A percentile compares a stretch with the other conserved stretches of the same genome.
Conservation (phyloP, 2,888 invertebrate genomes). For the Orthosia cruda region DNA sequence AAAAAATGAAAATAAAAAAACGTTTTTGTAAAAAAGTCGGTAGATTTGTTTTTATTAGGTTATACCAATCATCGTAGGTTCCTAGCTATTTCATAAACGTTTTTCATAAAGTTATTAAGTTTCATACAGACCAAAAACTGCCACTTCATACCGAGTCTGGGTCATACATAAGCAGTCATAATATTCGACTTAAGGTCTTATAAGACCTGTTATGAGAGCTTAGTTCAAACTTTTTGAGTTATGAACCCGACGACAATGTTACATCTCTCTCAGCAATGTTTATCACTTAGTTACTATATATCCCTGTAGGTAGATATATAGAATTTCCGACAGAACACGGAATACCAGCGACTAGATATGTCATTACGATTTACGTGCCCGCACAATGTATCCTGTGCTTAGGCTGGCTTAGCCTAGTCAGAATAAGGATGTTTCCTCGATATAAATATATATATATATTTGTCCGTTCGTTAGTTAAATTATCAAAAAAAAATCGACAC, state of each 20-base stretch:
- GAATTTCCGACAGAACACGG: not conserved
- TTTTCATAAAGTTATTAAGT: slow-evolving; percentile 5
- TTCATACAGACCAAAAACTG: not conserved
- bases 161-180: slow-evolving; percentile 17
- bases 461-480: too few relatives aligned
- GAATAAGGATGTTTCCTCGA: too few relatives aligned
- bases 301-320: not conserved
- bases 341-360: too few relatives aligned
- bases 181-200: slow-evolving; percentile 12
- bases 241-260: not conserved
- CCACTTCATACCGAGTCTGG: not conserved
- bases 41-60: too few relatives aligned
- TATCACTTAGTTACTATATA: not conserved
- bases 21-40: too few relatives aligned
- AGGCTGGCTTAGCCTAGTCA: too few relatives aligned
- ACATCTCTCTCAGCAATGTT: not conserved
- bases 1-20: too few relatives aligned
- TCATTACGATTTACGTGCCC: too few relatives aligned
- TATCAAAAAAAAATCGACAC: too few relatives aligned
- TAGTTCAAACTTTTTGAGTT: slow-evolving; percentile 18
- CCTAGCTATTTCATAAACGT: not conserved
- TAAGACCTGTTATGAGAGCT: not conserved
- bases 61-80: not conserved
- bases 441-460: too few relatives aligned
- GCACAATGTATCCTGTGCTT: too few relatives aligned